These are phyloP conservation scores for Alosa sapidissima DNA, from an alignment of 2,797 vertebrate species.

Conservation along the genomic window DNA sequence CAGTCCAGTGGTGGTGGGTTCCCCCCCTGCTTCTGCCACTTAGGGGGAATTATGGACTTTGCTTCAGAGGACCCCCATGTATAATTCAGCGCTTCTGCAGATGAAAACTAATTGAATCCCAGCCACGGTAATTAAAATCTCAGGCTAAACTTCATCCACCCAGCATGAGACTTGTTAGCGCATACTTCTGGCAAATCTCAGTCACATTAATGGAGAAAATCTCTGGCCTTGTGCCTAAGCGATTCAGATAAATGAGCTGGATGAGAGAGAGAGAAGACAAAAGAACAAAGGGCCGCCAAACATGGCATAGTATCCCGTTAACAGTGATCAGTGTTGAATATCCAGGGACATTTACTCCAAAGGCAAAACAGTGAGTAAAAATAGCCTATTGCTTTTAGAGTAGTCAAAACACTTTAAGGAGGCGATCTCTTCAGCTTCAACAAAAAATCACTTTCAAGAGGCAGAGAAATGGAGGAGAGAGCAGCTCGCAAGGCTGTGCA, in stretches of 20 bases:
- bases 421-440: not conserved
- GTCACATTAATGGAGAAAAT: slow-evolving; percentile 63
- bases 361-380: not conserved
- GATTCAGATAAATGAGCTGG: slow-evolving; percentile 51
- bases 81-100: slow-evolving; percentile 56
- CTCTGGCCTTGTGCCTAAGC: slow-evolving; percentile 60
- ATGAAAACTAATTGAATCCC: slow-evolving; percentile 59
- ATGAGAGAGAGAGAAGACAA: not conserved
- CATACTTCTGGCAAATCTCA: slow-evolving; percentile 64
- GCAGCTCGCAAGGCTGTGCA: not conserved
- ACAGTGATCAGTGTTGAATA: not conserved
- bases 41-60: slow-evolving; percentile 41
- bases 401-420: not conserved
- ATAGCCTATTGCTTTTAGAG: not conserved
- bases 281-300: slow-evolving; percentile 7
- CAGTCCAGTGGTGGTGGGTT: slow-evolving; percentile 26
- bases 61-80: slow-evolving; percentile 47
- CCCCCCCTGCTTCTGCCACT: slow-evolving; percentile 40
- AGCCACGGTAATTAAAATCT: slow-evolving; percentile 60
- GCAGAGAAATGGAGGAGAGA: too few relatives aligned
- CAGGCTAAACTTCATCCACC: slow-evolving; percentile 59
- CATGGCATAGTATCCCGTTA: not conserved
- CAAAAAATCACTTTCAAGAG: not conserved
- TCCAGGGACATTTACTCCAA: not conserved
- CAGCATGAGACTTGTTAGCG: slow-evolving; percentile 64